Percentiles rank a stretch among this genome's conserved stretches.
phyloP scores from a whole-genome alignment of 2,113 vertebrate species.

The Heteronetta atricapilla region DNA sequence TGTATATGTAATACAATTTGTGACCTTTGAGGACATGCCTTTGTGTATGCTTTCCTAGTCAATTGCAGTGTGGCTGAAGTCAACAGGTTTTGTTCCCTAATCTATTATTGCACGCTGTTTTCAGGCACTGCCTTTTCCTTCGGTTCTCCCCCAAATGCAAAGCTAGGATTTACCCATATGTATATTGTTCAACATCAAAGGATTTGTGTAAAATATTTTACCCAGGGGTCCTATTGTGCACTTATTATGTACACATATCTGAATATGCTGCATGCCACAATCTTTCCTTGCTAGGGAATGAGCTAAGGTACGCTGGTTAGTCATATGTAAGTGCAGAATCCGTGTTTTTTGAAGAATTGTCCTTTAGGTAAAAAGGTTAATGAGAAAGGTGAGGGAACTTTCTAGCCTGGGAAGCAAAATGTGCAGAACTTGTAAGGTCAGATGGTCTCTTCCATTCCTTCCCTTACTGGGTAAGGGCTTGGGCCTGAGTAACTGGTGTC shows the following conservation, averaged over 20 bases:
- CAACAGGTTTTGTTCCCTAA: fast-evolving
- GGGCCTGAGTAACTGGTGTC: not conserved
- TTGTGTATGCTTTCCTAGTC: not conserved
- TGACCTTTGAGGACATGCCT: not conserved
- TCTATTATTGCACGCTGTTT: not conserved
- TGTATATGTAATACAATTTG: not conserved
- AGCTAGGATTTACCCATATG: fast-evolving
- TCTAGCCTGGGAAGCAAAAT: not conserved
- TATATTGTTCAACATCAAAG: not conserved
- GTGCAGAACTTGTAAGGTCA: not conserved
- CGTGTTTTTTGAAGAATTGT: not conserved
- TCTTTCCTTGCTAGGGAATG: not conserved
- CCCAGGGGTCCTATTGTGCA: fast-evolving
- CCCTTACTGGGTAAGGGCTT: fast-evolving
- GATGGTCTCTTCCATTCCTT: not conserved
- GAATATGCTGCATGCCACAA: not conserved
- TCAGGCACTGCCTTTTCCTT: not conserved
- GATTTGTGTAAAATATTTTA: not conserved
- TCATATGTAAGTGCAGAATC: not conserved
- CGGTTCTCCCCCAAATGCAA: not conserved
- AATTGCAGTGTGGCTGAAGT: not conserved
- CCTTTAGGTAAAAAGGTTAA: not conserved
- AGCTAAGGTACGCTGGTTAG: not conserved
- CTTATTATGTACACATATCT: not conserved
- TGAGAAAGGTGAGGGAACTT: not conserved